phyloP scores from a whole-genome alignment of 2,113 vertebrate species.

The Thunnus maccoyii region DNA sequence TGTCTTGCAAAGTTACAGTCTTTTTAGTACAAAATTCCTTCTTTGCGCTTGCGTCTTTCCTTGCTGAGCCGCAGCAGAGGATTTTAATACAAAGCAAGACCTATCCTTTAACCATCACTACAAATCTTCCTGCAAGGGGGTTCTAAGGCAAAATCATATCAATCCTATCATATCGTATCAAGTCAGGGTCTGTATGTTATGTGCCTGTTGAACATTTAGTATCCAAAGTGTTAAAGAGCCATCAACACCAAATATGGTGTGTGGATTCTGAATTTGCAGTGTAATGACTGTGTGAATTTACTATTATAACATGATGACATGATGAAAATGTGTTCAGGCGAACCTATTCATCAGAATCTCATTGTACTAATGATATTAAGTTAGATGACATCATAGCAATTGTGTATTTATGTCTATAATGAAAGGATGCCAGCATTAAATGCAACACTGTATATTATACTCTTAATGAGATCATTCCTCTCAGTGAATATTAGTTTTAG shows the following conservation, averaged over 20 bases:
- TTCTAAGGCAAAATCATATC: neutral
- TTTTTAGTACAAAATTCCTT: neutral
- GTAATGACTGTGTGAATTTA: neutral
- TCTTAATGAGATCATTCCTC: conserved; percentile 65
- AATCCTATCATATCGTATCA: no score
- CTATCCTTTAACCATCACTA: neutral
- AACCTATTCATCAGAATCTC: neutral
- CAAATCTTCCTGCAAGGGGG: neutral
- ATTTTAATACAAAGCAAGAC: neutral
- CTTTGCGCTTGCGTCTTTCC: no score
- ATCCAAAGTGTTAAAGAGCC: neutral
- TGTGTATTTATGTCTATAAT: conserved; percentile 35
- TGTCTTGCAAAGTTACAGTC: neutral
- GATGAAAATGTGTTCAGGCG: conserved; percentile 2
- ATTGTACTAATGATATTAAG: conserved; percentile 16
- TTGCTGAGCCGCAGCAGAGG: neutral
- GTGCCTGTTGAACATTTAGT: conserved; percentile 18
- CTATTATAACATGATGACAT: neutral
- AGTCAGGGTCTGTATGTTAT: neutral
- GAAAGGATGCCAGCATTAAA: conserved; percentile 50
- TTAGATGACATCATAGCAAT: conserved; percentile 2
- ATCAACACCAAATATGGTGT: neutral
- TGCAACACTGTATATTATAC: conserved; percentile 62
- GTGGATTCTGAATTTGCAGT: neutral
- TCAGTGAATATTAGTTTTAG: conserved; percentile 66